A percentile compares a stretch with the other conserved stretches of the same genome.
These are phyloP conservation scores for Ctenomys sociabilis DNA, from an alignment of 2,113 vertebrate genomes.

Conservation along the genomic window DNA sequence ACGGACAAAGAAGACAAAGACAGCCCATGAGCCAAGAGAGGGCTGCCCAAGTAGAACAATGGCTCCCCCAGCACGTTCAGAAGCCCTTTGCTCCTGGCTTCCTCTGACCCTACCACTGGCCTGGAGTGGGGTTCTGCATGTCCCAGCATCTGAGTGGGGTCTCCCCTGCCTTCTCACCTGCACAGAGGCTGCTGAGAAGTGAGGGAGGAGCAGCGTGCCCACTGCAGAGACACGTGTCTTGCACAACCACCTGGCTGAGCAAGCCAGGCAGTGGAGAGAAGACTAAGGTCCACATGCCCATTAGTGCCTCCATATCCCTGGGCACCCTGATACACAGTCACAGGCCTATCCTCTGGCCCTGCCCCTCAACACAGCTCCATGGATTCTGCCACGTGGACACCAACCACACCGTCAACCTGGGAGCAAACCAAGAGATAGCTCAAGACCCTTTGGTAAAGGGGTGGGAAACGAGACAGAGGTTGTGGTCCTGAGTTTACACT, in stretches of 20 bases:
- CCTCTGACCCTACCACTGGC: too few species aligned
- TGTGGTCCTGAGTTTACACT: background rate
- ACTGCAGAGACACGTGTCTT: background rate
- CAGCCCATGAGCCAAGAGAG: background rate
- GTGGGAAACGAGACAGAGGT: background rate
- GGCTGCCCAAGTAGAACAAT: rapidly evolving
- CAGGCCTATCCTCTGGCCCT: too few species aligned
- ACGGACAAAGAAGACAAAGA: background rate
- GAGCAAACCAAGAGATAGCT: background rate
- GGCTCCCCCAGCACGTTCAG: background rate
- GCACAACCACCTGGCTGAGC: rapidly evolving
- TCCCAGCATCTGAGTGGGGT: background rate
- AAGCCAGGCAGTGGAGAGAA: background rate
- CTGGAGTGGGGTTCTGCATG: background rate
- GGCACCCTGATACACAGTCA: background rate
- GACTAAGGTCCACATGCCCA: rapidly evolving
- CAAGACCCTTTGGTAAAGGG: background rate
- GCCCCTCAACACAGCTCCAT: background rate
- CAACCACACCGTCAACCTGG: background rate
- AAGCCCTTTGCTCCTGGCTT: background rate
- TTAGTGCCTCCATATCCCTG: background rate
- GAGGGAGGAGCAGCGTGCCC: rapidly evolving
- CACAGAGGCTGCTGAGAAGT: background rate
- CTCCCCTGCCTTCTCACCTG: background rate
- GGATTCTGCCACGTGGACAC: background rate